These are phyloP conservation scores for Dissostichus mawsoni DNA, from an alignment of 2,113 vertebrate genomes.

Conservation along the genomic window DNA sequence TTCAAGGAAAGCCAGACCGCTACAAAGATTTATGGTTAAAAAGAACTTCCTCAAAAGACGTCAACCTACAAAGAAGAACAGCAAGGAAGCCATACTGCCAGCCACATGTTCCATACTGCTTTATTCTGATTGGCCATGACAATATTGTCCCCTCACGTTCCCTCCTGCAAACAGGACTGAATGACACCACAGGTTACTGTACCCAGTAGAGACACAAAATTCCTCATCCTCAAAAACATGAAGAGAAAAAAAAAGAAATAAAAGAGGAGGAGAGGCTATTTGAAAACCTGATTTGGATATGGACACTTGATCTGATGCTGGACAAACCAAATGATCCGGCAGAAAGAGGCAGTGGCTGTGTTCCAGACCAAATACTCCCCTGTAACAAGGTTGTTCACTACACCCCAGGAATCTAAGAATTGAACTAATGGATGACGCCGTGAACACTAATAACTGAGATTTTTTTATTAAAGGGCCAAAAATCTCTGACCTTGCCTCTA, in stretches of 20 bases:
- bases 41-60: constrained; percentile 54
- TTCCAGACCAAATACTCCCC: constrained; percentile 68
- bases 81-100: constrained; percentile 34
- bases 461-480: constrained; percentile 3
- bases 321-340: constrained; percentile 49
- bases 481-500: constrained; percentile 18
- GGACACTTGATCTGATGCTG: constrained; percentile 67
- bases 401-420: constrained; percentile 14
- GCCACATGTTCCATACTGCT: constrained; percentile 33
- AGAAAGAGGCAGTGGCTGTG: constrained; percentile 49
- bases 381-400: constrained; percentile 23
- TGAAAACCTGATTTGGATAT: constrained; percentile 72
- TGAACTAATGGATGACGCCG: constrained; percentile 15
- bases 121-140: constrained; percentile 26
- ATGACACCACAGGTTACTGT: constrained; percentile 68
- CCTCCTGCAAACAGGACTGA: constrained; percentile 58
- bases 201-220: constrained; percentile 70
- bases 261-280: constrained; percentile 55
- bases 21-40: constrained; percentile 31
- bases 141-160: constrained; percentile 25
- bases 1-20: constrained; percentile 32
- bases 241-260: constrained; percentile 8
- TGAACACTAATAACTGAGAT: constrained; percentile 9
- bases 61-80: constrained; percentile 34
- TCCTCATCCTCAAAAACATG: constrained; percentile 60